Evolutionary conservation across 2,888 invertebrate genomes (phyloP), one percentile per base, ranked within the genome.

Genomic region (Ophioninae sp.): DNA sequence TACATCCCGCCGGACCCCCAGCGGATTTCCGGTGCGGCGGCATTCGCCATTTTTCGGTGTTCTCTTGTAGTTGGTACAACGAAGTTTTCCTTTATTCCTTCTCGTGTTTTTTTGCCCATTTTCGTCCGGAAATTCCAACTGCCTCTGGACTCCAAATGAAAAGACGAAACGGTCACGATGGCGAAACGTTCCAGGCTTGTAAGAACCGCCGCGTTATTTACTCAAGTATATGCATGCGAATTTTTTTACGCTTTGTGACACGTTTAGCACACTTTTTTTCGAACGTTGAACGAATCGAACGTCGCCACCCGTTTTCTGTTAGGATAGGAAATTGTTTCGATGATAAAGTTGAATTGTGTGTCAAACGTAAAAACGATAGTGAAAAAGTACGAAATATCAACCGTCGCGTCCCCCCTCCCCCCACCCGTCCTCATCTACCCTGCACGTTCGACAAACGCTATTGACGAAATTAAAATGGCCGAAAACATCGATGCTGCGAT

Each of bases 161-260:
- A 51, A 37, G 30, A 59, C 13, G 20, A 61, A 44, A 37, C 5
- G 44, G 51, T 67, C 41, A 23, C 30, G 6, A 64, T 39, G 65
- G 22, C 72, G 22, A 61, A 37, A 58, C 64, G 20, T 65, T n/a
- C 17, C 2, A 13, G 37, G 51, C n/a, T 6, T 39, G 41, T 61
- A 39, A 65, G 71, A 65, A 20, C 51, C 37, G 20, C 23, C 23
- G 13, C 39, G 56, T 41, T n/a, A 6, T 67, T 37, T 76, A 51
- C 17, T 20, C 10, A 17, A 30, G 41, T 44, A 44, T 67, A 44
- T 67, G 22, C 13, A 67, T 67, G 22, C n/a, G 13, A 22, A 44
- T 64, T 13, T 67, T 67, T 67, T 9, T 37, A 51, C 67, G 22
- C 30, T 3, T 1, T 30, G 30, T 30, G 30, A 30, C 30, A 2